Evolutionary conservation across 1,140 invertebrate species (phyloP).

Genomic region (Eumaeus atala): DNA sequence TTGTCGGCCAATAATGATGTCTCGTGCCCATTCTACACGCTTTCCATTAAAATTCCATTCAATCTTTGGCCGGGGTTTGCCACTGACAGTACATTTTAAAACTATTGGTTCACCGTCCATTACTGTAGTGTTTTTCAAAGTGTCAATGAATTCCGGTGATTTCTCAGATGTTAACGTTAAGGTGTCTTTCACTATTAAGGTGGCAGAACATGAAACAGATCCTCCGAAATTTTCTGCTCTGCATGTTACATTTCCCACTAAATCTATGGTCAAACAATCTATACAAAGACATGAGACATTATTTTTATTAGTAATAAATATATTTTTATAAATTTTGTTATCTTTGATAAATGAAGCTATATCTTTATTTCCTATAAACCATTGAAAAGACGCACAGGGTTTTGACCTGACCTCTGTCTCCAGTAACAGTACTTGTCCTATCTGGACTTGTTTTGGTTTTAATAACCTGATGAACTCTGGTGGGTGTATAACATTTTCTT

Average conservation of each 20-base stretch:
- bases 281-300: constrained; percentile 89
- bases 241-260: constrained; percentile 87
- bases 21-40: constrained; percentile 84
- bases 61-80: constrained; percentile 87
- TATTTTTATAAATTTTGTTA: constrained; percentile 74
- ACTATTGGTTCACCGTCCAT: constrained; percentile 95
- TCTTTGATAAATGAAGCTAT: constrained; percentile 61
- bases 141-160: constrained; percentile 83
- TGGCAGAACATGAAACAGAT: constrained; percentile 88
- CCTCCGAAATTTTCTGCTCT: constrained; percentile 91
- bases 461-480: constrained; percentile 84
- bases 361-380: constrained; percentile 84
- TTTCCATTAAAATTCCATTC: constrained; percentile 87
- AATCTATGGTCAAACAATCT: constrained; percentile 82
- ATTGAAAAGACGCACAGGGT: constrained; percentile 89
- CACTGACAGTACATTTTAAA: constrained; percentile 83
- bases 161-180: constrained; percentile 77
- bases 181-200: constrained; percentile 77
- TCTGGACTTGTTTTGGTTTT: constrained; percentile 80
- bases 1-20: constrained; percentile 84
- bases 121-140: constrained; percentile 82
- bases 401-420: constrained; percentile 85
- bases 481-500: constrained; percentile 78
- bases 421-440: constrained; percentile 85
- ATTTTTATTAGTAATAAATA: constrained; percentile 82